These are phyloP conservation scores for Calliopsis andreniformis DNA, from an alignment of 1,140 invertebrate genomes.

Conservation along the genomic window DNA sequence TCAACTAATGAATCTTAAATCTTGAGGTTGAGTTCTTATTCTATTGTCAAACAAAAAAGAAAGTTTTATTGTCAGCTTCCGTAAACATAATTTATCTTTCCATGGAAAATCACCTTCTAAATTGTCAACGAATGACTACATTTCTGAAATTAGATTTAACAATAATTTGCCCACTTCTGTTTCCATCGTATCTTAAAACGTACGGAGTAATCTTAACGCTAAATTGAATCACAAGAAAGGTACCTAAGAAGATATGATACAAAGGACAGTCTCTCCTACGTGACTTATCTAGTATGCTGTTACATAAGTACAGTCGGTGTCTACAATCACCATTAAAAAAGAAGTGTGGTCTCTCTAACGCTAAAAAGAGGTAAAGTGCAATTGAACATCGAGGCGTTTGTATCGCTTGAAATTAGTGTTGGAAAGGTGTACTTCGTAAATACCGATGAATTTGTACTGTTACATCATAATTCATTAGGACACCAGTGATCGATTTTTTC, in stretches of 20 bases:
- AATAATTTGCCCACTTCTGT: constrained; percentile 33
- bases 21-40: too few relatives aligned
- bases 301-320: constrained; percentile 48
- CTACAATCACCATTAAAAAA: constrained; percentile 45
- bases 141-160: too few relatives aligned
- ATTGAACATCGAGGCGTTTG: constrained; percentile 27
- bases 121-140: background rate
- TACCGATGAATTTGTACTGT: constrained; percentile 17
- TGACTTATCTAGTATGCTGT: constrained; percentile 45
- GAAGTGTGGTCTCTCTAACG: constrained; percentile 38
- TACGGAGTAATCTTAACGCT: constrained; percentile 43
- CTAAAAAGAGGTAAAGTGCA: constrained; percentile 43
- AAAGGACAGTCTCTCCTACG: constrained; percentile 44
- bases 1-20: too few relatives aligned
- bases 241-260: constrained; percentile 48
- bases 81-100: too few relatives aligned
- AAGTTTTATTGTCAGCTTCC: too few relatives aligned
- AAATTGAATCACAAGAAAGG: constrained; percentile 23
- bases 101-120: background rate
- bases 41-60: too few relatives aligned
- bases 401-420: constrained; percentile 42
- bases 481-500: background rate
- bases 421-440: constrained; percentile 7
- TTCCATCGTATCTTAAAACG: constrained; percentile 37
- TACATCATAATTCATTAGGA: constrained; percentile 2